Evolutionary conservation across 2,113 vertebrate genomes (phyloP), one percentile per base, ranked within the genome.

Genomic region (Menidia beryllina): DNA sequence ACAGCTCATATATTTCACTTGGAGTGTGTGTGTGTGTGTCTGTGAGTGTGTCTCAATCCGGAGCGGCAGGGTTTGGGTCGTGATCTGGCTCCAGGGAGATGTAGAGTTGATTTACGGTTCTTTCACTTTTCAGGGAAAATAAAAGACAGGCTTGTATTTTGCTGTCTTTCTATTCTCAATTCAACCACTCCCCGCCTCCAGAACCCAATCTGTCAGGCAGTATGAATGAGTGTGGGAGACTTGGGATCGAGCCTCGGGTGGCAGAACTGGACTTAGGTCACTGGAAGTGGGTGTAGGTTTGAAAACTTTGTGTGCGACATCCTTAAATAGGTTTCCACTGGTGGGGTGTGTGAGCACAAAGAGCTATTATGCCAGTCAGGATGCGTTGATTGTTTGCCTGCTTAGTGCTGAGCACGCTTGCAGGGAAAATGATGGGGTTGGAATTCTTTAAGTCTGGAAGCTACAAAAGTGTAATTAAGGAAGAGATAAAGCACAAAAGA

Each of bases 61-160:
- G 51, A 62, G 59, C 0, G 10, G 39, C 24, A 14, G 56, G 69
- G 53, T 75, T 75, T 25, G 50, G 67, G 53, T 59, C 58, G 57
- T 63, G 77, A 86, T 88, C 60, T 75, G 81, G 66, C 73, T 90
- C 74, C 58, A 11, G 65, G 62, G 60, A 81, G 67, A 75, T 68
- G 75, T 64, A 36, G 86, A 81, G 65, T 23, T 74, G 69, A 86
- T 88, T 85, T 85, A 76, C 3, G 59, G 59, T 70, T 75, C 17
- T 69, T 82, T 81, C 24, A 55, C 58, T 70, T 88, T 88, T 86
- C 24, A 59, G 57, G 39, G 59, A 75, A 81, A 88, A 83, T 78
- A 82, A 88, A 85, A 82, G 82, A 75, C 72, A 59, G 61, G 34
- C 77, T 71, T 74, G 71, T 84, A 72, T 75, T 61, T 75, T 84